A percentile compares a stretch with the other conserved stretches of the same genome.
Conservation (phyloP, 2,797 vertebrate species). For the Neosilurus hyrtlii region DNA sequence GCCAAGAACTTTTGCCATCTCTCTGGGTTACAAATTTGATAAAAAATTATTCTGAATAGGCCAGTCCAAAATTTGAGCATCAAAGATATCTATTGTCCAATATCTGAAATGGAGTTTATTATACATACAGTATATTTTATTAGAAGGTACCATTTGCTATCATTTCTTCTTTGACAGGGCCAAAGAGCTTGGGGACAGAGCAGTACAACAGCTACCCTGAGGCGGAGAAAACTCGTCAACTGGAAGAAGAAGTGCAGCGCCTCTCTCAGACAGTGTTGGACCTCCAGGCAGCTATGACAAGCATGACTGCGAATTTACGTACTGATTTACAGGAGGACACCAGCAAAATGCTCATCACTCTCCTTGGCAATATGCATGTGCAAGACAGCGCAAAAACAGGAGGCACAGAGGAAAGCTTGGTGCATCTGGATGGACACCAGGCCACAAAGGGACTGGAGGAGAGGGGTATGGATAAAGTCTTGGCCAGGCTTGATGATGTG, state of each 20-base stretch:
- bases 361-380: conserved; percentile 78
- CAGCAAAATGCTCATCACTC: conserved; percentile 79
- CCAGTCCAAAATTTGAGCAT: neutral
- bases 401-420: conserved; percentile 71
- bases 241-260: conserved; percentile 89
- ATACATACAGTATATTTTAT: neutral
- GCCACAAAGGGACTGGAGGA: conserved; percentile 68
- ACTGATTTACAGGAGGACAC: conserved; percentile 84
- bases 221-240: conserved; percentile 80
- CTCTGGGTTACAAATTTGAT: neutral
- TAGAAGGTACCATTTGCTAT: conserved; percentile 5
- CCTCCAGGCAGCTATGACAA: conserved; percentile 84
- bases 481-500: conserved; percentile 82
- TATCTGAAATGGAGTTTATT: neutral
- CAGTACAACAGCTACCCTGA: conserved; percentile 63
- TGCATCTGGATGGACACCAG: conserved; percentile 73
- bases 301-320: conserved; percentile 80
- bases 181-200: conserved; percentile 68
- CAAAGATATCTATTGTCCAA: neutral
- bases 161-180: conserved; percentile 57
- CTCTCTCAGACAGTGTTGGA: conserved; percentile 88
- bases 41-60: neutral
- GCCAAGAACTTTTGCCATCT: neutral
- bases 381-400: conserved; percentile 64
- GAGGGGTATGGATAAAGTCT: conserved; percentile 78